Base-by-base conservation (phyloP, 2,797 vertebrate genomes). In the Sebastiscus albofasciatus region DNA sequence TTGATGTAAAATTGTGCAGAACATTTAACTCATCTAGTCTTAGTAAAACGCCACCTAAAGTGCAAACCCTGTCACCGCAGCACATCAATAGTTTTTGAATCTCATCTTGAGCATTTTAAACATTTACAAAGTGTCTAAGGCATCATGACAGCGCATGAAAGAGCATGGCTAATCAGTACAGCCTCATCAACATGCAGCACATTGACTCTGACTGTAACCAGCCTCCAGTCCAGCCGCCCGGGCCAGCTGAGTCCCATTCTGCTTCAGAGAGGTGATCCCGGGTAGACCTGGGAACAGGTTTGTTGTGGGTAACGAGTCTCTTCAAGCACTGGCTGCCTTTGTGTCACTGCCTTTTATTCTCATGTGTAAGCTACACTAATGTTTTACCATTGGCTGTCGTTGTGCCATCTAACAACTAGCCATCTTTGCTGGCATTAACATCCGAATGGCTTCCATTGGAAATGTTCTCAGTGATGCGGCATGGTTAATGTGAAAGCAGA, bases 401-500 rank as follows among this genome's bases (percentile, higher is more conserved):
- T 87, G 80, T 87, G 83, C 80, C 87, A 85, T 92, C 77, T 75
- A 89, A 91, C 80, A 83, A 78, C 60, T 16, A 55, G 89, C 72
- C 78, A 73, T 90, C 81, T 90, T 84, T 81, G 84, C 88, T 87
- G 87, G 80, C 84, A 77, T 88, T 89, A 86, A 89, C 92, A 89
- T 89, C 85, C 65, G 86, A 91, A 86, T 90, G 85, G 92, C 91
- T 92, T 92, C 80, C 90, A 92, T 88, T 79, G 82, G 87, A 87
- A 87, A 82, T 90, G 83, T 84, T 70, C 84, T 89, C 82, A n/a
- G 81, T 87, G 61, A 55, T 52, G 82, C 54, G 66, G 92, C 90
- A 93, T 93, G 90, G 78, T 88, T 22, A 10, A 62, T 85, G 86
- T 90, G 54, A 81, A 67, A 82, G 58, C 75, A 75, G 56, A 66